phyloP scores from a whole-genome alignment of 2,797 vertebrate genomes.

The Threskiornis aethiopicus region DNA sequence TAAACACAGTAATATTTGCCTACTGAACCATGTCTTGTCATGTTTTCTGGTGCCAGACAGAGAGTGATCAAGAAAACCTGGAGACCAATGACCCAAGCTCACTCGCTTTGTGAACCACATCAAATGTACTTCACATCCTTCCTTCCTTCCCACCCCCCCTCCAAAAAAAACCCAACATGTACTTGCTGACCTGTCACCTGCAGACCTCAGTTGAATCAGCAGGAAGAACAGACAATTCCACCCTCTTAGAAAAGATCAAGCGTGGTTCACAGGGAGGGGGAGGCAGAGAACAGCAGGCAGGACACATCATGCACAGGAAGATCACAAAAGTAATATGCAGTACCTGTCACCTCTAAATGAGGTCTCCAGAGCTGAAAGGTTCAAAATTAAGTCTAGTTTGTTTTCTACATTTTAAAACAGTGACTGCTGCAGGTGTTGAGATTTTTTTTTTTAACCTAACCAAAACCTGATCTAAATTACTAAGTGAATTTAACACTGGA shows the following conservation, averaged over 20 bases:
- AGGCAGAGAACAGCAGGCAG: background rate
- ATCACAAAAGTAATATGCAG: background rate
- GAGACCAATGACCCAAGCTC: background rate
- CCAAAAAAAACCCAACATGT: background rate
- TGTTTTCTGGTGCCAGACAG: background rate
- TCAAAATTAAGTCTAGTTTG: background rate
- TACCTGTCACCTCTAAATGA: background rate
- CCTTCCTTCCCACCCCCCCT: background rate
- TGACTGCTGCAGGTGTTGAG: background rate
- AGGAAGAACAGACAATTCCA: background rate
- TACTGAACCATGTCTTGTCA: background rate
- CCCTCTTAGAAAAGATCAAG: background rate
- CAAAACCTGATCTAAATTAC: background rate
- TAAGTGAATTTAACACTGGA: background rate
- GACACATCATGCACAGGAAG: background rate
- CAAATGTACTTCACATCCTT: background rate
- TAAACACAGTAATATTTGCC: background rate
- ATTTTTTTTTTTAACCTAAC: background rate
- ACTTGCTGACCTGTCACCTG: background rate
- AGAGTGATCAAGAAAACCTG: background rate
- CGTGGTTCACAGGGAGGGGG: fast-evolving
- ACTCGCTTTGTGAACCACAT: background rate
- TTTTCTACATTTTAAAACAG: background rate
- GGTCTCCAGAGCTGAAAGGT: background rate
- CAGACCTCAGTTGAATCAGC: background rate